Evolutionary conservation across 2,113 vertebrate species (phyloP).

Genomic region (Galeopterus variegatus): DNA sequence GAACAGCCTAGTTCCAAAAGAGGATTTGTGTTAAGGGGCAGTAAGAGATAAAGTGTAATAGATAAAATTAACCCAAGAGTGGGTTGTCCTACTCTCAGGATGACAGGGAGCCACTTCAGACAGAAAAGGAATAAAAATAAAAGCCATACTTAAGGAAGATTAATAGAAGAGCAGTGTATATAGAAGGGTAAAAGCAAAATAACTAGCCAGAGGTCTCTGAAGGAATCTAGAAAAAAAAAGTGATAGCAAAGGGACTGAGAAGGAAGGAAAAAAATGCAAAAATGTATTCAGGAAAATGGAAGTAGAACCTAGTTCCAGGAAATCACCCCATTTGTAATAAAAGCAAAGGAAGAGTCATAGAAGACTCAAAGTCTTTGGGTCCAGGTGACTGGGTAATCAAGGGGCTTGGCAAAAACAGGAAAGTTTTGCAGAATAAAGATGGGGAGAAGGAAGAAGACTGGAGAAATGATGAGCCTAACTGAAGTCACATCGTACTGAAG

Average conservation of each 20-base stretch:
- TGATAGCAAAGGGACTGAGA: background rate
- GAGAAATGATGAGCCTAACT: background rate
- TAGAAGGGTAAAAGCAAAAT: slow-evolving; percentile 30
- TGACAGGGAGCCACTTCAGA: slow-evolving; percentile 40
- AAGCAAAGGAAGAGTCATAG: slow-evolving; percentile 12
- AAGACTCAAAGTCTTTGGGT: background rate
- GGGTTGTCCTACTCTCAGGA: slow-evolving; percentile 48
- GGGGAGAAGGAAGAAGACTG: background rate
- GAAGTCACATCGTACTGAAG: slow-evolving; percentile 27
- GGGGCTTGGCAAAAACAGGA: background rate
- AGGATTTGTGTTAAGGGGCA: slow-evolving; percentile 46
- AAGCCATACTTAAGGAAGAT: slow-evolving; percentile 1
- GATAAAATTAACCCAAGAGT: slow-evolving; percentile 61
- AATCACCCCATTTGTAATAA: background rate
- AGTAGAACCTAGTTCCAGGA: slow-evolving; percentile 51
- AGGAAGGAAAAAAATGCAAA: background rate
- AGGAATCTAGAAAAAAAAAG: slow-evolving; percentile 13
- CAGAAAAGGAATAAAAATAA: slow-evolving; percentile 63
- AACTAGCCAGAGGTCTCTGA: slow-evolving; percentile 6
- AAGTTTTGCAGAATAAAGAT: slow-evolving; percentile 9
- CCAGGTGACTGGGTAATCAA: background rate
- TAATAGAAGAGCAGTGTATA: background rate
- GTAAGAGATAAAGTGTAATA: slow-evolving; percentile 38
- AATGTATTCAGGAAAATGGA: background rate
- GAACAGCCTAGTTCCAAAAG: slow-evolving; percentile 1